These are phyloP conservation scores for Athalia rosae DNA, from an alignment of 2,888 invertebrate species.

Conservation along the genomic window DNA sequence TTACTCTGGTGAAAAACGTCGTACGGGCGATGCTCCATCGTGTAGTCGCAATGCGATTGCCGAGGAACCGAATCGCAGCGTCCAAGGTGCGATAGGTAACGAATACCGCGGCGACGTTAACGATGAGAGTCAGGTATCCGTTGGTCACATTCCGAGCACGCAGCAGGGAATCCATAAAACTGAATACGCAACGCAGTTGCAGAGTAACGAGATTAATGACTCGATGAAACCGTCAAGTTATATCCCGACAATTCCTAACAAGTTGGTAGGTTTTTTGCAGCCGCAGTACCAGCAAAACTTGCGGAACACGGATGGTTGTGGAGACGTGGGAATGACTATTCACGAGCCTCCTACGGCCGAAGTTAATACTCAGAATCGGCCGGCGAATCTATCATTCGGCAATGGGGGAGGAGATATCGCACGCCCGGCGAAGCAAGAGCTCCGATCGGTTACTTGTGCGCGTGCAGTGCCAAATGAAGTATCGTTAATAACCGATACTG, in stretches of 20 bases:
- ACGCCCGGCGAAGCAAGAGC: too few relatives aligned
- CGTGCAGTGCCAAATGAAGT: too few relatives aligned
- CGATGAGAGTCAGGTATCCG: neutral
- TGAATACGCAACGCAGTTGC: neutral
- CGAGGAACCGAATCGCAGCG: slow-evolving; percentile 56
- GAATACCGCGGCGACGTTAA: neutral
- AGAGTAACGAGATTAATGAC: neutral
- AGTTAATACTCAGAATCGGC: neutral
- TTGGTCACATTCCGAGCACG: neutral
- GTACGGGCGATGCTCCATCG: slow-evolving; percentile 19
- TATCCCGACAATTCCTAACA: neutral
- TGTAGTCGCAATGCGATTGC: slow-evolving; percentile 50
- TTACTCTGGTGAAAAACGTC: neutral
- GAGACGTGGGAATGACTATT: neutral
- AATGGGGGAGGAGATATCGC: too few relatives aligned
- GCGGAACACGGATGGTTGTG: neutral
- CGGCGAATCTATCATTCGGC: neutral
- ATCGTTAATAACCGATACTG: too few relatives aligned
- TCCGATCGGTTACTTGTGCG: too few relatives aligned
- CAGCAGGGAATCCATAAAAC: neutral
- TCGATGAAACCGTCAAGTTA: neutral
- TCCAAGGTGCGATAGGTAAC: neutral
- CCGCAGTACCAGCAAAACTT: slow-evolving; percentile 50
- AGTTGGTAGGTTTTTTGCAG: slow-evolving; percentile 29
- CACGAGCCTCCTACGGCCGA: neutral